Evolutionary conservation across 2,113 vertebrate species (phyloP).

Genomic region (Scolopax mira): DNA sequence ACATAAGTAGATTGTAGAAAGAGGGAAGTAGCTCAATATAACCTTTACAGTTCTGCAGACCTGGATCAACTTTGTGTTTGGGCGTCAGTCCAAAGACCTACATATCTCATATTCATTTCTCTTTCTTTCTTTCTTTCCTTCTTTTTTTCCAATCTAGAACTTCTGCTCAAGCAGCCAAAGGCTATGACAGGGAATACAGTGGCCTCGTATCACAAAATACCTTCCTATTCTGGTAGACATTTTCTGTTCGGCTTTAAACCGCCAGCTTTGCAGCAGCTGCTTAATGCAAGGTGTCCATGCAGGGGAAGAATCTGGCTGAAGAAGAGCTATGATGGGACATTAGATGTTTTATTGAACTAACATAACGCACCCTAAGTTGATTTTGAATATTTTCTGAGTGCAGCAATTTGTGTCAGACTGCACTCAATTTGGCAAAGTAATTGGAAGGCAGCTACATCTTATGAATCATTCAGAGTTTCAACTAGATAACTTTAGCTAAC

Average conservation of each 20-base stretch:
- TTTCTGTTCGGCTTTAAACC: background rate
- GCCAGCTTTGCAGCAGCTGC: background rate
- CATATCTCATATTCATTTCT: background rate
- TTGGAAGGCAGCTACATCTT: background rate
- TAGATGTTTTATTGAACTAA: background rate
- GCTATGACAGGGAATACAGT: background rate
- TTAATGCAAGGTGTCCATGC: background rate
- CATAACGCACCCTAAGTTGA: background rate
- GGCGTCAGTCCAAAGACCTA: background rate
- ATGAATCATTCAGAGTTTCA: background rate
- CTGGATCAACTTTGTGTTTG: background rate
- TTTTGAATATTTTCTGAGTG: background rate
- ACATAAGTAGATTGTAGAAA: rapidly evolving
- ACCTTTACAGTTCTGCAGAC: background rate
- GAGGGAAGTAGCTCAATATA: background rate
- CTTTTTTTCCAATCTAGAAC: background rate
- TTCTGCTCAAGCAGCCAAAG: background rate
- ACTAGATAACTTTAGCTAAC: background rate
- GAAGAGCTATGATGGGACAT: background rate
- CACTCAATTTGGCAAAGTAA: background rate
- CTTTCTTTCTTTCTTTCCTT: background rate
- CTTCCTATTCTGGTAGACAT: background rate
- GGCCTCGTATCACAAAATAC: background rate
- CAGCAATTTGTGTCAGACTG: background rate
- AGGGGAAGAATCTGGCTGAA: background rate